phyloP scores from a whole-genome alignment of 2,888 invertebrate species.

The Clepsis dumicolana region DNA sequence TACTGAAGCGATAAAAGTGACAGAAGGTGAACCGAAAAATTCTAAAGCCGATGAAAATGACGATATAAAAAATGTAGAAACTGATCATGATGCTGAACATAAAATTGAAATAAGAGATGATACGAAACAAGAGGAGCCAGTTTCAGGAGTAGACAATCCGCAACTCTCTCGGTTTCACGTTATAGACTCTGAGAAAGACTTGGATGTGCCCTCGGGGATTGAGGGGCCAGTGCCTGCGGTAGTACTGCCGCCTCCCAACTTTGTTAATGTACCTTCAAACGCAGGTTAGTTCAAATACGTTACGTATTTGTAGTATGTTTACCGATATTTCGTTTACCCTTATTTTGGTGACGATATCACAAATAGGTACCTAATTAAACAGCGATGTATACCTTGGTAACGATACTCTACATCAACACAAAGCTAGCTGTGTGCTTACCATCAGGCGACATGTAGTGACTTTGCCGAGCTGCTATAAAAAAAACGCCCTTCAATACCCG shows the following conservation, averaged over 20 bases:
- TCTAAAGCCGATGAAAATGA: not conserved
- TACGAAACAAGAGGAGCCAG: conserved; percentile 31
- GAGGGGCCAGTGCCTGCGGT: conserved; percentile 77
- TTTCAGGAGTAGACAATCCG: conserved; percentile 60
- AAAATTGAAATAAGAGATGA: conserved; percentile 43
- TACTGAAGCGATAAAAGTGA: not conserved
- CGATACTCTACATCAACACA: no score
- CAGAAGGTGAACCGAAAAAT: not conserved
- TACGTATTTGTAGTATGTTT: no score
- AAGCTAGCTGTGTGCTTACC: no score
- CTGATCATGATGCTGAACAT: conserved; percentile 29
- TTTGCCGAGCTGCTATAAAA: no score
- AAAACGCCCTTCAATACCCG: no score
- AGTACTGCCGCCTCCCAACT: conserved; percentile 70
- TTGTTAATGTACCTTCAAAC: conserved; percentile 46
- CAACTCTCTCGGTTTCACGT: conserved; percentile 71
- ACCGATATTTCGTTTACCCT: no score
- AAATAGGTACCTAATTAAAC: no score
- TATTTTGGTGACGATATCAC: no score
- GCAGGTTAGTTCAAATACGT: conserved; percentile 25
- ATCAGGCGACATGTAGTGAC: no score
- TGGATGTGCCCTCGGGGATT: conserved; percentile 77
- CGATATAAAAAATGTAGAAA: conserved; percentile 26
- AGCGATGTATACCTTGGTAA: no score
- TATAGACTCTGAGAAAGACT: conserved; percentile 76